A percentile compares a stretch with the other conserved stretches of the same genome.
Evolutionary conservation across 2,113 vertebrate species (phyloP).

Genomic region (Parotia lawesii): DNA sequence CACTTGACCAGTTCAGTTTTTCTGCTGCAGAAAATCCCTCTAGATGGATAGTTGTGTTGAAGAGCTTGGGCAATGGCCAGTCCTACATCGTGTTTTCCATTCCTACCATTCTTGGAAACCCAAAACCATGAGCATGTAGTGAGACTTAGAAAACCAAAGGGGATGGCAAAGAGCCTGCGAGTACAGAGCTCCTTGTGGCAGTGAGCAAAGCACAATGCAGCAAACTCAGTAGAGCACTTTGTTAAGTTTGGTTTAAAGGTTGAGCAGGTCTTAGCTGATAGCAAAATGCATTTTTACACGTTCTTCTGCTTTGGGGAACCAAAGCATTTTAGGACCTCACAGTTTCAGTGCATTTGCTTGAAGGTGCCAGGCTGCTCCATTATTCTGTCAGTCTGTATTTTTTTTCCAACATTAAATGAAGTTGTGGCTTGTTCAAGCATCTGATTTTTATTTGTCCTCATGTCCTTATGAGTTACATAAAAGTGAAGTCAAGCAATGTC

Average conservation of each 20-base stretch:
- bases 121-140: background rate
- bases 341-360: background rate
- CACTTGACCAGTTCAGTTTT: background rate
- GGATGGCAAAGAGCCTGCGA: background rate
- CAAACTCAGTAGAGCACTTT: background rate
- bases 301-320: background rate
- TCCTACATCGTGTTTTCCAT: background rate
- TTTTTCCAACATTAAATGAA: background rate
- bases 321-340: background rate
- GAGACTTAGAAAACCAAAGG: background rate
- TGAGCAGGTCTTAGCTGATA: background rate
- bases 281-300: background rate
- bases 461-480: conserved; percentile 35
- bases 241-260: background rate
- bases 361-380: background rate
- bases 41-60: background rate
- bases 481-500: conserved; percentile 7
- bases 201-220: background rate
- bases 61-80: background rate
- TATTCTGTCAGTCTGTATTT: background rate
- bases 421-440: background rate
- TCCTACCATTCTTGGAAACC: background rate
- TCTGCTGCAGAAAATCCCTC: background rate
- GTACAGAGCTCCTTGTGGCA: background rate
- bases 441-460: conserved; percentile 21